Evolutionary conservation across 2,888 invertebrate species (phyloP).

Genomic region (Leptopterna dolabrata): DNA sequence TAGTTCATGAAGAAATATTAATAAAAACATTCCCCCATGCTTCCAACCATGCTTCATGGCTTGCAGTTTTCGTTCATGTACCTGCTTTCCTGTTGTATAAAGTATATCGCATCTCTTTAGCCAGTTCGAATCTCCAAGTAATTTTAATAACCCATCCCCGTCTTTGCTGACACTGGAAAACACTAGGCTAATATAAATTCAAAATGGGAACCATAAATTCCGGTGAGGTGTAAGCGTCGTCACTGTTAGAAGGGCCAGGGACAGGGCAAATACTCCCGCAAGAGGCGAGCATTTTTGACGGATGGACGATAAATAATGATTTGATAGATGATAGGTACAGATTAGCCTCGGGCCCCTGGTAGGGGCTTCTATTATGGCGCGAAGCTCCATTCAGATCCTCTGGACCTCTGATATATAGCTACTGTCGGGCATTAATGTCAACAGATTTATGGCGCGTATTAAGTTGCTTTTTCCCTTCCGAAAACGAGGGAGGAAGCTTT

Average conservation of each 20-base stretch:
- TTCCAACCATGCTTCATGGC: no score
- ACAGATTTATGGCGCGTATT: constrained; percentile 54
- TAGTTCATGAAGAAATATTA: no score
- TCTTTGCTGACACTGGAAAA: neutral
- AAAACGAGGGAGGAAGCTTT: constrained; percentile 4
- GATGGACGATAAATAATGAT: constrained; percentile 55
- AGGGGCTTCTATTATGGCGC: constrained; percentile 40
- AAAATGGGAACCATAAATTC: neutral
- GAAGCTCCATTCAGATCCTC: constrained; percentile 45
- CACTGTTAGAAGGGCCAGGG: neutral
- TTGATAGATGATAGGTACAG: constrained; percentile 57
- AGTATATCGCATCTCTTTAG: no score
- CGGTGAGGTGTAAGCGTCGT: neutral
- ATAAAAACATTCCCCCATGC: no score
- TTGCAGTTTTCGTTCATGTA: no score
- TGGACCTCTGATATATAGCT: constrained; percentile 49
- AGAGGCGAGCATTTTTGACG: constrained; percentile 48
- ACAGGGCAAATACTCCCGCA: constrained; percentile 5
- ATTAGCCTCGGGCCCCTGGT: constrained; percentile 39
- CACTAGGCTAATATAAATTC: constrained; percentile 19
- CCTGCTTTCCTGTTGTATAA: no score
- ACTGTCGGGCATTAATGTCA: constrained; percentile 53
- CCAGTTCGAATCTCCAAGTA: no score
- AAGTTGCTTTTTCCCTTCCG: constrained; percentile 24
- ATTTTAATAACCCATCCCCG: neutral